Evolutionary conservation across 2,113 vertebrate species (phyloP), one percentile per base, ranked within the genome.

Genomic region (Pteropus alecto): DNA sequence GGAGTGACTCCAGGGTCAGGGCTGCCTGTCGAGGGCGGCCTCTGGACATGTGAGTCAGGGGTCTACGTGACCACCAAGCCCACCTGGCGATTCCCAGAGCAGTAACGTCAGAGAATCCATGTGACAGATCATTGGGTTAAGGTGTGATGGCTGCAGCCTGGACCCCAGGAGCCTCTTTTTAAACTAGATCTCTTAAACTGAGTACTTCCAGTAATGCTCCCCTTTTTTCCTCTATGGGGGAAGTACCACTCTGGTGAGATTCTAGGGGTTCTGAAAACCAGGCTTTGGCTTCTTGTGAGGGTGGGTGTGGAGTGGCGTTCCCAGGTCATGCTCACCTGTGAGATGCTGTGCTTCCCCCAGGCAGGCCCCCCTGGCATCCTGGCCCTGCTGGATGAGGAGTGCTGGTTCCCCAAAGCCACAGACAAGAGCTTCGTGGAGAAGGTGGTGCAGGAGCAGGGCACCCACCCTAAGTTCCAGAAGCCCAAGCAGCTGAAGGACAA

Each of bases 381-480:
- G 86, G 99, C 99, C 67, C 98, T 99, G 88, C 98, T 99, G 98
- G 99, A 99, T 63, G 99, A 99, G 97, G 99, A 99, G 95, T 99
- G 99, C 98, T 99, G 99, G 99, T 99, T 99, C 92, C 99, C 99
- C 84, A 99, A 99, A 98, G 99, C 99, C 95, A 99, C 99, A 0
- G 99, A 99, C 98, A 99, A 99, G 98, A 99, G 99, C 97, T 99
- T 99, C 86, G 99, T 99, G 96, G 99, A 99, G 98, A 99, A 99
- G 98, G 99, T 99, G 81, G 97, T 99, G 77, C 99, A 99, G 98
- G 99, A 99, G 65, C 99, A 99, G 98, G 99, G 99, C 61, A 99
- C 98, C 0, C 99, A 99, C 96, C 98, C 99, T 86, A 99, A 99
- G 97, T 99, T 99, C 98, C 99, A 99, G 96, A 99, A 99, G 96